These are phyloP conservation scores for Chromobotia macracanthus DNA, from an alignment of 2,797 vertebrate species.

Conservation along the genomic window DNA sequence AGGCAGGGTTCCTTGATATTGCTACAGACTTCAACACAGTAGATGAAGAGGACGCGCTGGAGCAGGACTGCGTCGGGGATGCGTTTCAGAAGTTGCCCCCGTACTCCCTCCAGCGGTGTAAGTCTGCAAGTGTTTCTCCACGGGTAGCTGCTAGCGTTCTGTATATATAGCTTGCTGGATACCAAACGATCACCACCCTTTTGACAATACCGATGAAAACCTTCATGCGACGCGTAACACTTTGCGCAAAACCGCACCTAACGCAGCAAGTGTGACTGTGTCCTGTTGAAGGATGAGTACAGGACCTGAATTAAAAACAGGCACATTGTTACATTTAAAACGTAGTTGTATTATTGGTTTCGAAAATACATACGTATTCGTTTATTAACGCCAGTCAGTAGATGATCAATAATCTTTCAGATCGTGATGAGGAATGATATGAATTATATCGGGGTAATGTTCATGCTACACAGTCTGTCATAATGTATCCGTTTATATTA, in stretches of 20 bases:
- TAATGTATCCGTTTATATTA: neutral
- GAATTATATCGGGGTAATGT: neutral
- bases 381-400: neutral
- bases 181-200: slow-evolving; percentile 1
- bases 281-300: no score
- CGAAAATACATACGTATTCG: neutral
- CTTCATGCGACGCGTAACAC: neutral
- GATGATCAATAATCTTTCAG: no score
- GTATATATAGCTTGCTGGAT: neutral
- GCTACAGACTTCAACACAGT: slow-evolving; percentile 55
- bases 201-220: neutral
- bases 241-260: slow-evolving; percentile 31
- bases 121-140: slow-evolving; percentile 22
- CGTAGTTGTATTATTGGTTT: neutral
- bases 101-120: slow-evolving; percentile 64
- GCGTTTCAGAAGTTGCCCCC: slow-evolving; percentile 14
- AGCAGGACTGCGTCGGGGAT: slow-evolving; percentile 49
- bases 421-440: neutral
- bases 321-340: neutral
- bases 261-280: slow-evolving; percentile 14
- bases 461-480: neutral
- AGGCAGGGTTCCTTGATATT: slow-evolving; percentile 29
- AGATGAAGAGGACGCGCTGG: slow-evolving; percentile 35
- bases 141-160: neutral
- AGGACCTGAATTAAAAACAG: neutral